Base-by-base conservation (phyloP, 2,113 vertebrate species). In the Mesocricetus auratus region DNA sequence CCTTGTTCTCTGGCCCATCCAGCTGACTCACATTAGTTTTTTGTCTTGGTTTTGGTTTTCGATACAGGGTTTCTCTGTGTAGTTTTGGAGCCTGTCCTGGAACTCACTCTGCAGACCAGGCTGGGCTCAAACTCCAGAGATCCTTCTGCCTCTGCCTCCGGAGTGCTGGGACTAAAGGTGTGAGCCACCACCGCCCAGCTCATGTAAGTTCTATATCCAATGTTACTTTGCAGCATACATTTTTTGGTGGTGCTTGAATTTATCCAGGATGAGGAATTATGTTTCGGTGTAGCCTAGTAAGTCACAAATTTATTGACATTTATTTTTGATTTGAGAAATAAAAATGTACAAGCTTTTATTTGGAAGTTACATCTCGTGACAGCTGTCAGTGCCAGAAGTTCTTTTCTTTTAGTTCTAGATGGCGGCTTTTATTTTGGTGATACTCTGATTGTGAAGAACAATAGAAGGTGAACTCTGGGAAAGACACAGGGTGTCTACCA, bases 181-280 rank as follows among this genome's bases (percentile, higher is more conserved):
- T 56, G 50, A 9, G 11, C 50, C 50, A 53, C 50, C 11, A 53
- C 50, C 11, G 50, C 50, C 50, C 50, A 53, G 50, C 17, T 33
- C 36, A 7, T 47, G 22, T 3, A 79, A 15, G 64, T 93, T 85
- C 86, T 83, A 31, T 58, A 87, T 16, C 58, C 39, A 79, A 3
- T 39, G n/a, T 93, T 58, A 78, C 45, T 22, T 71, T 58, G 12
- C 24, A 8, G 7, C 33, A 36, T 60, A 31, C 33, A 53, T 86
- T 86, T 82, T 88, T 66, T 69, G n/a, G 74, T 12, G 47, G 15
- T 78, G 29, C 13, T 89, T 93, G 33, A 95, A 77, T 82, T 96
- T 93, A 68, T 73, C 19, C 22, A 66, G 69, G 47, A 39, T 39
- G 71, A 68, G 36, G 11, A 56, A 50, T 45, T 94, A 22, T 60